These are phyloP conservation scores for Eristalinus sepulchralis DNA, from an alignment of 2,888 invertebrate species.

Conservation along the genomic window DNA sequence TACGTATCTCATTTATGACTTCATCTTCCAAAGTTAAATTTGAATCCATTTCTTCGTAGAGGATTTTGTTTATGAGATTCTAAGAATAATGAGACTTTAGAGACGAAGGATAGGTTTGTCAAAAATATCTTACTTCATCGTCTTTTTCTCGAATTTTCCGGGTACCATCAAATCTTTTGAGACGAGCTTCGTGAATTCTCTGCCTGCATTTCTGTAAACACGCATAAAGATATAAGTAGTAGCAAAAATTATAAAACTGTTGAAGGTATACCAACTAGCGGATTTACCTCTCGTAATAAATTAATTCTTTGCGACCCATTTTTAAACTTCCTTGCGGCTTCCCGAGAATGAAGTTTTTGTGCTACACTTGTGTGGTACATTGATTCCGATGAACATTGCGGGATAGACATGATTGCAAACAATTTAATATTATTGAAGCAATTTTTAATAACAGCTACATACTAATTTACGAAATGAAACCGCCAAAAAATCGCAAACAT, in stretches of 20 bases:
- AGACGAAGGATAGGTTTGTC: background rate
- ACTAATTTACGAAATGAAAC: background rate
- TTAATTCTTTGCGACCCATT: conserved; percentile 77
- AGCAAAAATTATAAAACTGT: background rate
- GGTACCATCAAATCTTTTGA: conserved; percentile 72
- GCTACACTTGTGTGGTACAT: conserved; percentile 76
- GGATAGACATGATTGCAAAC: conserved; percentile 7
- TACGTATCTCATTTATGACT: conserved; percentile 77
- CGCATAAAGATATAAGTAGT: too few relatives aligned
- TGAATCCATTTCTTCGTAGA: conserved; percentile 77
- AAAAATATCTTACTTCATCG: conserved; percentile 46
- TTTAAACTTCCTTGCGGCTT: conserved; percentile 75
- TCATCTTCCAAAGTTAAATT: conserved; percentile 77
- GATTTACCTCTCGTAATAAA: conserved; percentile 76
- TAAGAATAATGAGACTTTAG: conserved; percentile 6
- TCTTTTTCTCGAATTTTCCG: conserved; percentile 61
- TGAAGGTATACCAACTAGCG: background rate
- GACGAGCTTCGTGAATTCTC: conserved; percentile 76
- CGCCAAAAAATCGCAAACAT: background rate
- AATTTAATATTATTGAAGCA: background rate
- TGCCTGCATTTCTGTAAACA: conserved; percentile 77
- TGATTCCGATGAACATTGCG: conserved; percentile 69
- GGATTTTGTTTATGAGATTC: conserved; percentile 72
- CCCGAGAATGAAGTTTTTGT: conserved; percentile 76
- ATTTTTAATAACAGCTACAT: background rate